Percentiles rank a stretch among this genome's conserved stretches.
phyloP scores from a whole-genome alignment of 2,888 invertebrate species.

The Agrilus cyanescens region DNA sequence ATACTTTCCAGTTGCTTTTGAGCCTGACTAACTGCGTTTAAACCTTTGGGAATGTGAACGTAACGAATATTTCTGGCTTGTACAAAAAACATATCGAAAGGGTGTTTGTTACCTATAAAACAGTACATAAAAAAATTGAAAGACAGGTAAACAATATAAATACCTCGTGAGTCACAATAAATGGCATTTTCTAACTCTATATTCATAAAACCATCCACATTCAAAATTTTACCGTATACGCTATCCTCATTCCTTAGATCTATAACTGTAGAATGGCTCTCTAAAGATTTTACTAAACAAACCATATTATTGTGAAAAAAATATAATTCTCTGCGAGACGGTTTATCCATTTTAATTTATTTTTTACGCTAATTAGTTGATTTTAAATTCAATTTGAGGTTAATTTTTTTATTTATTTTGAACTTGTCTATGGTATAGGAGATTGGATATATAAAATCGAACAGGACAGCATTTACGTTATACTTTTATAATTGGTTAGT shows the following conservation, averaged over 20 bases:
- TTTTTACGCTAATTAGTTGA: too few relatives aligned
- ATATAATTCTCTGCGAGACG: constrained; percentile 9
- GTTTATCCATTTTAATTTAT: not conserved
- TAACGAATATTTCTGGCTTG: constrained; percentile 54
- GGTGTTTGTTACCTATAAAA: constrained; percentile 35
- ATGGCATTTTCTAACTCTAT: constrained; percentile 49
- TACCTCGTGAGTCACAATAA: constrained; percentile 49
- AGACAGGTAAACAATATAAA: not conserved
- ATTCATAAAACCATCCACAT: constrained; percentile 60
- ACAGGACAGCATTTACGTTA: too few relatives aligned
- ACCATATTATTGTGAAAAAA: constrained; percentile 12
- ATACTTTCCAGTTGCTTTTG: constrained; percentile 14
- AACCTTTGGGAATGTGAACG: constrained; percentile 50
- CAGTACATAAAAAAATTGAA: not conserved
- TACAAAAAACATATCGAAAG: constrained; percentile 51
- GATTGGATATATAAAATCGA: too few relatives aligned
- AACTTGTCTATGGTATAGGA: too few relatives aligned
- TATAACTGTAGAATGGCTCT: constrained; percentile 47
- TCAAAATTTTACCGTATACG: constrained; percentile 46
- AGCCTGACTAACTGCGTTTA: constrained; percentile 20
- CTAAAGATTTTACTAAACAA: constrained; percentile 48
- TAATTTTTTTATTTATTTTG: too few relatives aligned
- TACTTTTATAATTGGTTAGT: too few relatives aligned
- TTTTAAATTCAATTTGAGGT: too few relatives aligned
- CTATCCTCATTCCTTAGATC: constrained; percentile 56